Conservation (phyloP, 2,888 invertebrate species). For the Thymelicus lineola region DNA sequence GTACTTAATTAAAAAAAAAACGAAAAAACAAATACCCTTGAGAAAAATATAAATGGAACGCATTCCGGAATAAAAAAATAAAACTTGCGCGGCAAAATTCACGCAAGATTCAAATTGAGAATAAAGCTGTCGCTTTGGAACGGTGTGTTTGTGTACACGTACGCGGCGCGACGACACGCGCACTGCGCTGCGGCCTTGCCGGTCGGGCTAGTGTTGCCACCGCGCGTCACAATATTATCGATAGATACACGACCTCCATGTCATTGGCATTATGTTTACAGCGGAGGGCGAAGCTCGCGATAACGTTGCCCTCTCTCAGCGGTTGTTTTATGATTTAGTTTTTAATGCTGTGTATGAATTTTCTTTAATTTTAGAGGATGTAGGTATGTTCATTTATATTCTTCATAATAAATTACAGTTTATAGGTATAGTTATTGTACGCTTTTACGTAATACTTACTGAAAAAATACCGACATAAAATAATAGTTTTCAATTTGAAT, state of each 20-base stretch:
- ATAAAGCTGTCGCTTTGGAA: conserved; percentile 61
- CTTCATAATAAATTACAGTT: too few relatives aligned
- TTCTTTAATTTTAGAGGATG: not conserved
- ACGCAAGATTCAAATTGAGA: conserved; percentile 56
- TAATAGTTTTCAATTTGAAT: too few relatives aligned
- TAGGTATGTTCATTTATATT: too few relatives aligned
- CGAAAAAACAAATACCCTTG: conserved; percentile 38
- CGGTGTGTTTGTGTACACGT: conserved; percentile 52
- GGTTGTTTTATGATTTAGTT: conserved; percentile 24
- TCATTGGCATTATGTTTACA: conserved; percentile 82
- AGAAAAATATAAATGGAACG: conserved; percentile 33
- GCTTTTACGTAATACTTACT: too few relatives aligned
- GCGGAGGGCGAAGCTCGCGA: conserved; percentile 66
- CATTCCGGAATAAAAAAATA: conserved; percentile 32
- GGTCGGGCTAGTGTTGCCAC: conserved; percentile 72
- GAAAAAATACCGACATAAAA: too few relatives aligned
- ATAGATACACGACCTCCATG: conserved; percentile 72
- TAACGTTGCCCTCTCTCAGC: conserved; percentile 53
- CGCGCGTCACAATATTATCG: conserved; percentile 70
- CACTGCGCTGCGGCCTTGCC: conserved; percentile 75
- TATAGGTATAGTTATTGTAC: too few relatives aligned
- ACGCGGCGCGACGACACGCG: conserved; percentile 51
- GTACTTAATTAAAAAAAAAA: conserved; percentile 28
- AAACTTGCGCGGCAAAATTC: conserved; percentile 43
- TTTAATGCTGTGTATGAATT: not conserved